Evolutionary conservation across 2,113 vertebrate species (phyloP).

Genomic region (Penelope pileata): DNA sequence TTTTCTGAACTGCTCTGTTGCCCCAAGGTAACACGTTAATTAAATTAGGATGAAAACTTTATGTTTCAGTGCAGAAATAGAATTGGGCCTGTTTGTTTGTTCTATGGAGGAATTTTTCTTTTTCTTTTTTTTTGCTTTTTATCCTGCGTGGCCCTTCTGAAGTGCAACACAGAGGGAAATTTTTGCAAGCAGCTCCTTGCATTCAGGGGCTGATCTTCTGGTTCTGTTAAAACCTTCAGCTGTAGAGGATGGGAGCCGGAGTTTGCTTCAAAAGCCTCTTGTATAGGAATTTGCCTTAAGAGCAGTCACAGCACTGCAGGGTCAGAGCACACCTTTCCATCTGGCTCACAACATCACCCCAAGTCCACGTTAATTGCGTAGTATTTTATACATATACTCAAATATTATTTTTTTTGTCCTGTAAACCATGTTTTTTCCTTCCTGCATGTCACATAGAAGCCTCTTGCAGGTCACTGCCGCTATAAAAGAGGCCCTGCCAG

Average conservation of each 20-base stretch:
- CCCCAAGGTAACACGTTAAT: constrained; percentile 63
- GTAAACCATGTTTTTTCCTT: not conserved
- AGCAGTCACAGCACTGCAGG: not conserved
- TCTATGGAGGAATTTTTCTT: constrained; percentile 10
- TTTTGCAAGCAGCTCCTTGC: not conserved
- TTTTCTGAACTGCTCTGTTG: constrained; percentile 59
- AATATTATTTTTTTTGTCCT: not conserved
- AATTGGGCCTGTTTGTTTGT: constrained; percentile 51
- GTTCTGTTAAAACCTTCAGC: not conserved
- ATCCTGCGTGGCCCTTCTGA: not conserved
- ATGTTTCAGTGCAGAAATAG: constrained; percentile 43
- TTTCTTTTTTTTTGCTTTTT: not conserved
- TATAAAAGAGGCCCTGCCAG: not conserved
- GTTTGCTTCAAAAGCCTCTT: not conserved
- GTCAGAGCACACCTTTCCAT: not conserved
- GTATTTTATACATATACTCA: not conserved
- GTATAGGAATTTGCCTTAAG: not conserved
- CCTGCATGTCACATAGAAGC: not conserved
- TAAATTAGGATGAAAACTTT: constrained; percentile 68
- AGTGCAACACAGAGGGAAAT: not conserved
- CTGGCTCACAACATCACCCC: not conserved
- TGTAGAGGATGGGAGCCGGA: not conserved
- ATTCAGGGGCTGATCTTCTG: not conserved
- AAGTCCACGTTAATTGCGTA: not conserved
- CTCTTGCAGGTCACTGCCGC: not conserved